Evolutionary conservation across 2,797 vertebrate species (phyloP), one percentile per base, ranked within the genome.

Genomic region (Eurystomus glaucurus): DNA sequence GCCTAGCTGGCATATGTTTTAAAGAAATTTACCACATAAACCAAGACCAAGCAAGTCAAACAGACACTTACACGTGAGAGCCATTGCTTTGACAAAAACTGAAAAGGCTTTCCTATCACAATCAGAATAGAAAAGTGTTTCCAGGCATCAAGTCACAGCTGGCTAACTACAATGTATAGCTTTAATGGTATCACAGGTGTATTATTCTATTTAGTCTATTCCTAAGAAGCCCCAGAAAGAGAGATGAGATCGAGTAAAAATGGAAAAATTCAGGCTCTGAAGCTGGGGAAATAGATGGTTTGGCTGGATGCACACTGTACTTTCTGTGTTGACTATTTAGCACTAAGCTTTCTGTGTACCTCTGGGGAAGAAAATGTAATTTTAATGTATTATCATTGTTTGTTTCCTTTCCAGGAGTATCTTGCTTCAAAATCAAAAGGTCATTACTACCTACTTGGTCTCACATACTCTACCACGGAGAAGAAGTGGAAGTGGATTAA

Each of bases 341-440:
- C 58, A 33, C 33, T 21, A 54, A 41, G 28, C 4, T n/a, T 57
- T 76, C 64, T 62, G 16, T 12, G 43, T 37, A 14, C 8, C 19
- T 62, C 31, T 58, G 14, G 2, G 28, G 39, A 50, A 66, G 17
- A 66, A 74, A 85, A 91, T 6, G 8, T 19, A 14, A 58, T 62
- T 75, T 23, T 55, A 39, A n/a, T 33, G 4, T 37, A 7, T 35
- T 87, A 9, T 8, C 25, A 46, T 26, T 65, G 17, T 35, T 64
- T 57, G 3, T 14, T 87, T 94, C 45, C 50, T 75, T 92, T 90
- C 70, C 46, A 96, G 96, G 0, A 0, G 0, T 95, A 51, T 8
- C 75, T 94, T 37, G 0, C 0, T 4, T 12, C 15, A 15, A 10
- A 0, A 37, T 43, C 88, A 43, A 0, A 0, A 0, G 0, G 2